Base-by-base conservation (phyloP, 2,797 vertebrate genomes). In the Spondyliosoma cantharus region DNA sequence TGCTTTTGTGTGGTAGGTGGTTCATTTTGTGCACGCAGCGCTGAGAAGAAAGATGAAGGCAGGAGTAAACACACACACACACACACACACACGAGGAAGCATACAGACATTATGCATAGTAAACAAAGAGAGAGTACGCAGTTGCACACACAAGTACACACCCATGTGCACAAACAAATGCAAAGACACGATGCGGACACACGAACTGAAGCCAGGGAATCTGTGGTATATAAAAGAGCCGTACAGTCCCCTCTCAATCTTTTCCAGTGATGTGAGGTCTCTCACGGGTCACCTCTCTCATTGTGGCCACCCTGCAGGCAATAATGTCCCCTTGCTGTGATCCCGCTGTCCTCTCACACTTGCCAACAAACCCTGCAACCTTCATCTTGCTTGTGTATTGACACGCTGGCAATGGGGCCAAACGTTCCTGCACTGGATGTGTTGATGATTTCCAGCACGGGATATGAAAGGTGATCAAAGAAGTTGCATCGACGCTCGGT, bases 1-100 rank as follows among this genome's bases (percentile, higher is more conserved):
- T 89, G 90, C 86, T 76, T 88, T 91, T 91, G 92, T 89, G 89
- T 48, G 79, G 86, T 86, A 79, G 88, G 79, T 83, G 89, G 84
- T 79, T 91, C 72, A 58, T 89, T 90, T 89, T 86, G 87, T 82
- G 84, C 69, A 24, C 66, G 69, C 70, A n/a, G 71, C 24, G 71
- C 66, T n/a, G 76, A 71, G 64, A 75, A 78, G 68, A 83, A 71
- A 90, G 87, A 86, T 58, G 67, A 87, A 77, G 73, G 78, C 71
- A 54, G 60, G 71, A 83, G 77, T 71, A 80, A 70, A 71, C 78
- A 63, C 49, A 11, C 53, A 57, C 59, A 57, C n/a, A 71, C 78
- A 63, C 49, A 11, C 53, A 57, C 68, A 57, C 68, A 74, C 27
- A 45, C 43, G 71, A 37, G 57, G 13, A 68, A 54, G 67, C 62